phyloP scores from a whole-genome alignment of 2,797 vertebrate species.

The Bradypus variegatus region DNA sequence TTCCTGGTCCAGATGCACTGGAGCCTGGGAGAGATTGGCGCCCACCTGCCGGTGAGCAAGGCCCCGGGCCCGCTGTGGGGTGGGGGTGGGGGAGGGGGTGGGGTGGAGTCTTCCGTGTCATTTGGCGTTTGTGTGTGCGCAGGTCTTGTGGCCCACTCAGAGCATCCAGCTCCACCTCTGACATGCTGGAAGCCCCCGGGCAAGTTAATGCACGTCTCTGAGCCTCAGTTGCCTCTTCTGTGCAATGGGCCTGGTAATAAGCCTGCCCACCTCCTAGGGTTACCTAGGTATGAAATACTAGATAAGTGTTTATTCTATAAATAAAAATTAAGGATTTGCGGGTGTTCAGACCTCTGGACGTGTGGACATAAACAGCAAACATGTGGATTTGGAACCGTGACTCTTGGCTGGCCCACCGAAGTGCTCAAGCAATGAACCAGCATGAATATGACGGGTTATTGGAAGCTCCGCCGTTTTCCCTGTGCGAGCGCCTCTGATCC shows the following conservation, averaged over 20 bases:
- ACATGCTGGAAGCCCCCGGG: background rate
- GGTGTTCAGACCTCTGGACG: background rate
- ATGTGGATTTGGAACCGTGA: too few relatives aligned
- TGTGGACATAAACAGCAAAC: too few relatives aligned
- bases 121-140: background rate
- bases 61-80: background rate
- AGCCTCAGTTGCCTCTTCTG: background rate
- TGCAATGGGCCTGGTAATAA: background rate
- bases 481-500: background rate
- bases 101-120: background rate
- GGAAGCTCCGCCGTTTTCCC: too few relatives aligned
- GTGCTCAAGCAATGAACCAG: fast-evolving
- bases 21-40: conserved; percentile 14
- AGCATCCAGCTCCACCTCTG: background rate
- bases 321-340: background rate
- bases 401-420: background rate
- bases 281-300: too few relatives aligned
- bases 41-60: conserved; percentile 39
- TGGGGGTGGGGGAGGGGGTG: too few relatives aligned
- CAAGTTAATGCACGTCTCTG: background rate
- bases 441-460: background rate
- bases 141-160: background rate
- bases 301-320: background rate
- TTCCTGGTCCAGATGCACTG: conserved; percentile 57
- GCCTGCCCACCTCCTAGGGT: background rate